Evolutionary conservation across 92 coral and sea anemone genomes (phyloP).

Genomic region (Bergia puertoricense): DNA sequence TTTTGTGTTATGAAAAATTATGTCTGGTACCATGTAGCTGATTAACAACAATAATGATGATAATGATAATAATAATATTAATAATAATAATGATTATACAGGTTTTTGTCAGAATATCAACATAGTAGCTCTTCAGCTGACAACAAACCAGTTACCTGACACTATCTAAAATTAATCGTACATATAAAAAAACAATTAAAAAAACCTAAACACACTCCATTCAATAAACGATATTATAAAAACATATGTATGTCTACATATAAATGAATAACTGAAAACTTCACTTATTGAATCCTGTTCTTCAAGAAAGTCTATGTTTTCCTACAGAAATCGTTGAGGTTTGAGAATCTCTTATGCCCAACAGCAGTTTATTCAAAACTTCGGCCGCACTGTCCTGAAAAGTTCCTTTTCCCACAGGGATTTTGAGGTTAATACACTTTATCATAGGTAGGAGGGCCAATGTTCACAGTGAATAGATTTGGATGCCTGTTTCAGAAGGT

Average conservation of each 20-base stretch:
- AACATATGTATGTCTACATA: neutral
- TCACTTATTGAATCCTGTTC: slow-evolving; percentile 2
- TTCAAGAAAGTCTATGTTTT: neutral
- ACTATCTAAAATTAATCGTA: neutral
- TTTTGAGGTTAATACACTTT: slow-evolving; percentile 17
- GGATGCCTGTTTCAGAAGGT: slow-evolving; percentile 10
- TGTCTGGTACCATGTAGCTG: slow-evolving; percentile 25
- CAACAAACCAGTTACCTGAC: neutral
- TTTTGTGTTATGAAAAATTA: slow-evolving; percentile 4
- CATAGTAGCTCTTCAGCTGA: slow-evolving; percentile 12
- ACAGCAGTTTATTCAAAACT: slow-evolving; percentile 21
- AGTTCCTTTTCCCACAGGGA: slow-evolving; percentile 38
- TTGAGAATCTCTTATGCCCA: slow-evolving; percentile 10
- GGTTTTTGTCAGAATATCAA: slow-evolving; percentile 16
- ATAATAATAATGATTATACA: neutral
- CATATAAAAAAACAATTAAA: slow-evolving; percentile 4
- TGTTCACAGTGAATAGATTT: slow-evolving; percentile 28
- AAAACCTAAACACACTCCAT: neutral
- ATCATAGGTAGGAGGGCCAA: slow-evolving; percentile 38
- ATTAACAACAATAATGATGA: slow-evolving; percentile 12
- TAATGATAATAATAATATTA: slow-evolving; percentile 1
- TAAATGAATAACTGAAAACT: neutral
- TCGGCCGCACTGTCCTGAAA: slow-evolving; percentile 43
- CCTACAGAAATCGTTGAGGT: slow-evolving; percentile 9
- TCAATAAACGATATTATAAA: neutral